Evolutionary conservation across 2,888 invertebrate species (phyloP), one percentile per base, ranked within the genome.

Genomic region (Hyles lineata): DNA sequence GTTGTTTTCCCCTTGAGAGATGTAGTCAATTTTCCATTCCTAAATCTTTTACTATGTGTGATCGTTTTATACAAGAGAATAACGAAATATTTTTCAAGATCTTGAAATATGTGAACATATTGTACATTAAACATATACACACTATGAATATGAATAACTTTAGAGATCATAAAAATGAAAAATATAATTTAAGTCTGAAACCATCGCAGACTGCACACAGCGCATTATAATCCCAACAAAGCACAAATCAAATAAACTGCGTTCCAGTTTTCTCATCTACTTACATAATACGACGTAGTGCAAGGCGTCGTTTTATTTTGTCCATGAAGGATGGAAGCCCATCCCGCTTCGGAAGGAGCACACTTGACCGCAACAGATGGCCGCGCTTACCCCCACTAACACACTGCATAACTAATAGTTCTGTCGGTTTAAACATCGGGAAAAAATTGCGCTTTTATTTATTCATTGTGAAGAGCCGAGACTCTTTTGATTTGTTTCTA

Each of bases 331-430:
- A 90, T 89, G 85, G 85, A 81, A 83, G 81, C 85, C 85, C 87
- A 86, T 87, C 85, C 85, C 86, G 85, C 86, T 89, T 84, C 82
- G 81, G 83, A 82, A 84, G 84, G 83, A 85, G 88, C 83, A 83
- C 87, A 85, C 89, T 89, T 88, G 87, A 90, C 91, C 91, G 90
- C 92, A 92, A 92, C 92, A 92, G 90, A 92, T 92, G 90, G 90
- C 87, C 81, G 79, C 80, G 80, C 84, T 63, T 63, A 74, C 52
- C 69, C 62, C 43, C 43, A 43, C 63, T 43, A 63, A 63, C 63
- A 72, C 70, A 61, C n/a, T 71, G 61, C 43, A 63, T 63, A 73
- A 72, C 63, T 72, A 52, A 72, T 73, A 80, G 74, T 75, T 74
- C 71, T 76, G 76, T 74, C 69, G 55, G 74, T 76, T 62, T 71